Base-by-base conservation (phyloP, 2,113 vertebrate species). In the Zosterops borbonicus region DNA sequence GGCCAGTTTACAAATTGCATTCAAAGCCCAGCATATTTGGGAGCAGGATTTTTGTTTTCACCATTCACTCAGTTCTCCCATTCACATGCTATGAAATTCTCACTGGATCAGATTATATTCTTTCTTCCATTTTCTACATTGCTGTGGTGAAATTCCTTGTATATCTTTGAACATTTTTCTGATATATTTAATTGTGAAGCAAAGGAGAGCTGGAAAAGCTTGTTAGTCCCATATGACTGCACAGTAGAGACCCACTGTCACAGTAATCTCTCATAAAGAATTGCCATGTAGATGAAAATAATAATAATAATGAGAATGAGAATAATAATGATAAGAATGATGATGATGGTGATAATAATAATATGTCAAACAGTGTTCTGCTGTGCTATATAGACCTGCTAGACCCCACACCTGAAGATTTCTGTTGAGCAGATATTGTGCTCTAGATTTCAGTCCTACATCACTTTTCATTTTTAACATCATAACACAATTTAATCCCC, bases 371-470 rank as follows among this genome's bases (percentile, higher is more conserved):
- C 6, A 22, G 27, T 56, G 10, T 64, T 86, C 58, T 68, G 42
- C 35, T 79, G 18, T 64, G 20, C 23, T 15, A 7, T 31, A 20
- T 12, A 50, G 35, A 55, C 11, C n/a, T 47, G 19, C 14, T 70
- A 23, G 15, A 41, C 23, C 6, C 15, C 39, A 47, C 25, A 47
- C 6, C 7, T 74, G 59, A 69, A 78, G 42, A 8, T 37, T 49
- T n/a, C 49, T 37, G 5, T 14, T n/a, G 44, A 78, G 27, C 23
- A 75, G 35, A 50, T 3, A 10, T 9, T 0, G 0, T 42, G 27
- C 11, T 70, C 33, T 68, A 60, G 39, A 58, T 74, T 89, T 88
- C 41, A 29, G 29, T 19, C 22, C n/a, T 53, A 6, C 17, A 13
- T 22, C 28, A 69, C 11, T 14, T 76, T 59, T 46, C 9, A 7